A percentile compares a stretch with the other conserved stretches of the same genome.
These are phyloP conservation scores for Barypeithes pellucidus DNA, from an alignment of 2,888 invertebrate genomes.

Conservation along the genomic window DNA sequence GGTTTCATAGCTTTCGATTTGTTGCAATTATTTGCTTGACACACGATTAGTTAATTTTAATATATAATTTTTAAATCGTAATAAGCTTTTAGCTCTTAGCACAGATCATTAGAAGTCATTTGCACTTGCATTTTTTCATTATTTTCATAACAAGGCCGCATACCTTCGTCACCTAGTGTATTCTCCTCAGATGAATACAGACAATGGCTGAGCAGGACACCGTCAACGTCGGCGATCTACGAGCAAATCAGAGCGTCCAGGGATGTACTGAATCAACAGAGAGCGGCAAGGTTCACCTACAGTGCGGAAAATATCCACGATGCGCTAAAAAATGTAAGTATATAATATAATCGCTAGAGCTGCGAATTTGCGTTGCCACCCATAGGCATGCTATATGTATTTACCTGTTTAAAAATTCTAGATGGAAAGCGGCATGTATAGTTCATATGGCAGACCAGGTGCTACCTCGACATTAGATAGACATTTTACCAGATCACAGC, in stretches of 20 bases:
- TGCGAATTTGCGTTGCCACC: no score
- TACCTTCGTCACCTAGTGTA: constrained; percentile 69
- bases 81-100: constrained; percentile 26
- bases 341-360: no score
- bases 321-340: constrained; percentile 85
- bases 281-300: constrained; percentile 86
- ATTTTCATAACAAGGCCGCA: constrained; percentile 62
- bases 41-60: no score
- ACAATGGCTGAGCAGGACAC: constrained; percentile 92
- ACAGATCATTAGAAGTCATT: constrained; percentile 39
- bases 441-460: constrained; percentile 79
- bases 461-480: constrained; percentile 81
- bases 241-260: constrained; percentile 90
- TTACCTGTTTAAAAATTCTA: constrained; percentile 54
- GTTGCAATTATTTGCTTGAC: no score
- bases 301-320: constrained; percentile 94
- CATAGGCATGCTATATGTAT: no score
- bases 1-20: no score
- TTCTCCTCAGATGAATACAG: constrained; percentile 95
- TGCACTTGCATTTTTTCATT: constrained; percentile 51
- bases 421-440: constrained; percentile 70
- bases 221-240: constrained; percentile 93
- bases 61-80: not conserved
- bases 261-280: constrained; percentile 79
- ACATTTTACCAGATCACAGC: constrained; percentile 74